A percentile compares a stretch with the other conserved stretches of the same genome.
phyloP scores from a whole-genome alignment of 2,113 vertebrate genomes.

The Ciconia boyciana region DNA sequence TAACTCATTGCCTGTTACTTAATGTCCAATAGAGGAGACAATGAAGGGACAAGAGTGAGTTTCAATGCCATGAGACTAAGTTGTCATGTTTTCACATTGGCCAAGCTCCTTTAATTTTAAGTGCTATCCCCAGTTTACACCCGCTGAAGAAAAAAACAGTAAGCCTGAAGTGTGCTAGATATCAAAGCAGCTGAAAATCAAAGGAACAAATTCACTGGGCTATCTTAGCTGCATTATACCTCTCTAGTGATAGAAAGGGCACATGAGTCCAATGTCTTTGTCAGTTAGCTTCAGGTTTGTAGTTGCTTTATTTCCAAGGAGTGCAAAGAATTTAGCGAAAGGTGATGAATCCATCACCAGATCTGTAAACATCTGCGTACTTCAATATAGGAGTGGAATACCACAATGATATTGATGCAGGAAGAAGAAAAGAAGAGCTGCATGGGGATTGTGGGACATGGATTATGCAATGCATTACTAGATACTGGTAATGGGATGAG shows the following conservation, averaged over 20 bases:
- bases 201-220: neutral
- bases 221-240: neutral
- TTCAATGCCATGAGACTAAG: neutral
- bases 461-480: neutral
- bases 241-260: neutral
- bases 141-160: neutral
- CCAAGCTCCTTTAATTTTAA: neutral
- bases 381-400: neutral
- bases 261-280: neutral
- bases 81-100: neutral
- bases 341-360: neutral
- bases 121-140: neutral
- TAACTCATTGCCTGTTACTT: neutral
- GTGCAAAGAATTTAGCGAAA: neutral
- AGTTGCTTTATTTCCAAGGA: neutral
- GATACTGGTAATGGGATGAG: neutral
- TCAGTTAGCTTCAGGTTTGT: neutral
- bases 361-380: neutral
- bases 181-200: neutral
- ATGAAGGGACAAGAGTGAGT: neutral
- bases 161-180: neutral
- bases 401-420: neutral
- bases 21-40: neutral
- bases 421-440: neutral
- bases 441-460: neutral